Conservation (phyloP, 2,113 vertebrate genomes). For the Eolophus roseicapilla region DNA sequence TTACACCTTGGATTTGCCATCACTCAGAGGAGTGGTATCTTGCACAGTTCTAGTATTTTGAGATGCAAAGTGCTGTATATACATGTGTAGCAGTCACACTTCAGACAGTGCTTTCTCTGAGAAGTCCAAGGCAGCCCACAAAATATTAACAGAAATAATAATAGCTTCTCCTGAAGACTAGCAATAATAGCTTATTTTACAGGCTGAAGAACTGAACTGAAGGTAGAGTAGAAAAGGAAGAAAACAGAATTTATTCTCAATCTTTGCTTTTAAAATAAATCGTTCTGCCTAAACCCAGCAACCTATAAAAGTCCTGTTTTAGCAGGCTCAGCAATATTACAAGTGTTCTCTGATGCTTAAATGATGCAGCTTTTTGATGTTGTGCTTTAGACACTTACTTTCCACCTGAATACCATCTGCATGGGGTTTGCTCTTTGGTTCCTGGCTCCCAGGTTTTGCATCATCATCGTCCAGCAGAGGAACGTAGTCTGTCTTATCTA, state of each 20-base stretch:
- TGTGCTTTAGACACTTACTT: slow-evolving; percentile 50
- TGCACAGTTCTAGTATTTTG: background rate
- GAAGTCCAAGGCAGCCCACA: background rate
- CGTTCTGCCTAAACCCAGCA: background rate
- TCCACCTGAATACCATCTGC: slow-evolving; percentile 44
- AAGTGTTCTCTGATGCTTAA: fast-evolving
- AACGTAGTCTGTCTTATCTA: slow-evolving; percentile 88
- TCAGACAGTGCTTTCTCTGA: no score
- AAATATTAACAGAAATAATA: fast-evolving
- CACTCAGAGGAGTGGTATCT: background rate
- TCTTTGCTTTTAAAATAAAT: fast-evolving
- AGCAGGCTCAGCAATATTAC: background rate
- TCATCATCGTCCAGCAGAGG: slow-evolving; percentile 87
- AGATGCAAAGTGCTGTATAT: background rate
- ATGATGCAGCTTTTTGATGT: fast-evolving
- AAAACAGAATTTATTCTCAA: fast-evolving
- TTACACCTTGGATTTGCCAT: background rate
- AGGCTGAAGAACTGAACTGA: background rate
- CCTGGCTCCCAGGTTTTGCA: slow-evolving; percentile 46
- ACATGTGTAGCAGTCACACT: fast-evolving
- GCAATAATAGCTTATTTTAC: fast-evolving
- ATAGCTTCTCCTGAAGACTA: background rate
- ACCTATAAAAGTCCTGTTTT: fast-evolving
- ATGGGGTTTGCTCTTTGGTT: slow-evolving; percentile 65
- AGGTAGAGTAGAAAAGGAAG: background rate